Evolutionary conservation across 2,113 vertebrate species (phyloP).

Genomic region (Hiodon alosoides): DNA sequence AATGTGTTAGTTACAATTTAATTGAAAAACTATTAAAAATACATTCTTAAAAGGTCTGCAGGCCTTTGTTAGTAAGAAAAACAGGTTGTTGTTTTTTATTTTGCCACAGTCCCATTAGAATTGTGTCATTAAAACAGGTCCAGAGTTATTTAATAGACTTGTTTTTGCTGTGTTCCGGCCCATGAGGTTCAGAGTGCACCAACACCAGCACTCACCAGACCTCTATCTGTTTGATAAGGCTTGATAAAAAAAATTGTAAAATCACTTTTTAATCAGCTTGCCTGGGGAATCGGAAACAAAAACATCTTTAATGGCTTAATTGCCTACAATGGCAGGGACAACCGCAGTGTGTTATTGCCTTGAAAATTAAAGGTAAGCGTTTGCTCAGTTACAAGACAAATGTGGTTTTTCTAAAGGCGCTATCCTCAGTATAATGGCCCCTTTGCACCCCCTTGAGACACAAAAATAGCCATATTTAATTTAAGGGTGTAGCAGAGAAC

Average conservation of each 20-base stretch:
- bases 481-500: not conserved
- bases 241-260: conserved; percentile 10
- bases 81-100: too few species aligned
- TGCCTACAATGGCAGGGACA: conserved; percentile 3
- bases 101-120: too few species aligned
- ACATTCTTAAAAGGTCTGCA: too few species aligned
- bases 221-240: too few species aligned
- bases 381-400: not conserved
- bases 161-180: too few species aligned
- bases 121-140: too few species aligned
- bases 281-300: conserved; percentile 37
- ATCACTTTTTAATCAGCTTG: conserved; percentile 57
- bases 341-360: not conserved
- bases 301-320: conserved; percentile 31
- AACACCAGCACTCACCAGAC: too few species aligned
- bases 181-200: too few species aligned
- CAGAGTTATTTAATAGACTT: too few species aligned
- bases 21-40: too few species aligned
- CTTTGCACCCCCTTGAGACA: not conserved
- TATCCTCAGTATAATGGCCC: conserved; percentile 25
- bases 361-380: not conserved
- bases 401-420: conserved; percentile 21
- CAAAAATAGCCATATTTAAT: not conserved
- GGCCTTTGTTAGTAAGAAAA: too few species aligned
- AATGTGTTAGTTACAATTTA: too few species aligned